Base-by-base conservation (phyloP, 2,797 vertebrate genomes). In the Darevskia mixta region DNA sequence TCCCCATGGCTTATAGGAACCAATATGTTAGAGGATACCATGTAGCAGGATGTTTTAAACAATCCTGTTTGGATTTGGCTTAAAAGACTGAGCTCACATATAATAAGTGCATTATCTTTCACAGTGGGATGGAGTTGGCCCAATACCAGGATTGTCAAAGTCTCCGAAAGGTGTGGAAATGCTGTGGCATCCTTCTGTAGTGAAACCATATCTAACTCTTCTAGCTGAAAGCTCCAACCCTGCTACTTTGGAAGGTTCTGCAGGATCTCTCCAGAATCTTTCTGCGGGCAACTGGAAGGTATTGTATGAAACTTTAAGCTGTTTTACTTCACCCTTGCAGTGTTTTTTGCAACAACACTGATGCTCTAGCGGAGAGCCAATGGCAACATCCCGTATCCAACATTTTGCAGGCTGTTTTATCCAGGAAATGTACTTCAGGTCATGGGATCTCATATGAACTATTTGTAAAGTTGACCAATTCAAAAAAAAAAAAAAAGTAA, bases 241-340 rank as follows among this genome's bases (percentile, higher is more conserved):
- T 0, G 98, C 98, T 55, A 99, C 99, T 13, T 97, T 99, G 86
- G 99, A 99, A 94, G 99, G 99, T 76, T 98, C 99, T 0, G 99
- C 99, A 0, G 99, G 99, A 15, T 99, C 99, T 20, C 98, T 99
- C 58, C 99, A 99, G 97, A 99, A 99, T 92, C 98, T 99, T 87
- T 99, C 99, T 72, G 98, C 99, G 0, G 98, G 99, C 82, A 99
- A 99, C 96, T 99, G 99, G 99, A 99, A 99, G 98, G 99, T 99
- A 96, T 35, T 69, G 8, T 27, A 10, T 88, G 43, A 81, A 78
- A 41, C 15, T 49, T n/a, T 13, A 55, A 41, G 18, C 17, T 75
- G 0, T 29, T 75, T 83, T 32, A 11, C 90, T 72, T 86, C 80
- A 0, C 17, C n/a, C 20, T 17, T 85, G 61, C 20, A 32, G 4